Evolutionary conservation across 2,888 invertebrate genomes (phyloP), one percentile per base, ranked within the genome.

Genomic region (Bedellia somnulentella): DNA sequence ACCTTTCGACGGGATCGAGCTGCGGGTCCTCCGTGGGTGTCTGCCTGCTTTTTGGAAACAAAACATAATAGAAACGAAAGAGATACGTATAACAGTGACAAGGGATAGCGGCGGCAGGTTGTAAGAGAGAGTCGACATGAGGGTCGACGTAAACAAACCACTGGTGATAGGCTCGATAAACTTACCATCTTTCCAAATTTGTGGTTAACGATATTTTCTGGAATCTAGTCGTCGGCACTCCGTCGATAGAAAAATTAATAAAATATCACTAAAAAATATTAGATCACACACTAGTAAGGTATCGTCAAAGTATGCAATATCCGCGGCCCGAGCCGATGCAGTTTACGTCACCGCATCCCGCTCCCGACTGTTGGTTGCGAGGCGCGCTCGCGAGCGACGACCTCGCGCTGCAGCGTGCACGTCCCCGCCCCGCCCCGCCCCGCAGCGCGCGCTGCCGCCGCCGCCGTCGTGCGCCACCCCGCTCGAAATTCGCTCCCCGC

Each of bases 331-430:
- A 60, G 71, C 71, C 73, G 67, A 58, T 75, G 75, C 75, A 73
- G 64, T 63, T 62, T 68, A 71, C 76, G 73, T 71, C 75, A 73
- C 75, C 73, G 73, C 73, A 75, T 75, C 73, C 73, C 73, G 73
- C 70, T 73, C 71, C 71, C 66, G 70, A 73, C 73, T 75, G 36
- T 23, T 24, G 70, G 55, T 66, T 39, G 48, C 46, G 41, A 55
- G 53, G 47, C 41, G 41, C 51, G 62, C 58, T 58, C 52, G 66
- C 67, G 70, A 68, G 55, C 70, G 71, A 68, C 71, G 71, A 70
- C 70, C 71, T 70, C 70, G 67, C 21, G 29, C 64, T 68, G 70
- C 73, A 68, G 58, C 66, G 66, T 67, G 68, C 57, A 63, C 55
- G 49, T 67, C 68, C 57, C 63, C 55, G 49, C 59, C 62, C 63